Evolutionary conservation across 2,113 vertebrate species (phyloP), one percentile per base, ranked within the genome.

Genomic region (Puntigrus tetrazona): DNA sequence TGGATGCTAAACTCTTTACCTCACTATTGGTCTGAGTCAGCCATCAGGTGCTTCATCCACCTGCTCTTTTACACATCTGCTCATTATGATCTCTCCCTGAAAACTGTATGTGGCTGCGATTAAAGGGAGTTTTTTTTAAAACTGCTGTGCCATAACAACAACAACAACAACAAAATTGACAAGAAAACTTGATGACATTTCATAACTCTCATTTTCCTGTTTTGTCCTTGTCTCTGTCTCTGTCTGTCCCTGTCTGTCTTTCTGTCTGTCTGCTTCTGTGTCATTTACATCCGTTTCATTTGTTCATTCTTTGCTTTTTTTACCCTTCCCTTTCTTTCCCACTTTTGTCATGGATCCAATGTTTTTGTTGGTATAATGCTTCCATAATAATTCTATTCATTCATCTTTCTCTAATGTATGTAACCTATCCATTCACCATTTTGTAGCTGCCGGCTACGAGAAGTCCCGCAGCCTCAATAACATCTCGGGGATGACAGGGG

Each of bases 381-480:
- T 36, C 25, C 50, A 69, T 72, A 45, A 20, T 55, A 59, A 69
- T n/a, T 27, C 59, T 34, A 14, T 59, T 43, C 9, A 18, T 41
- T 31, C 4, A 11, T 47, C 25, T 4, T 67, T 81, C 55, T 61
- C 55, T 27, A 9, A 27, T 78, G 10, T 78, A n/a, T 59, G 75
- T 57, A 78, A 52, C 55, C 11, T 59, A 16, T 59, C 4, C 18
- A 70, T 22, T 27, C 3, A 14, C 70, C 70, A 27, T 74, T 13
- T 38, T 78, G 72, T 81, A 93, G 93, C 91, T 78, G 90, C 93
- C 90, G 96, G 96, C 94, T 97, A 97, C 90, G 96, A 97, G 94
- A 97, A 97, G 93, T 97, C 96, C 50, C 96, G 96, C 92, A 97
- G 96, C 90, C 95, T 97, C 90, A 97, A 97, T 93, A 97, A 97